Evolutionary conservation across 2,888 invertebrate genomes (phyloP), one percentile per base, ranked within the genome.

Genomic region (Mayetiola destructor): DNA sequence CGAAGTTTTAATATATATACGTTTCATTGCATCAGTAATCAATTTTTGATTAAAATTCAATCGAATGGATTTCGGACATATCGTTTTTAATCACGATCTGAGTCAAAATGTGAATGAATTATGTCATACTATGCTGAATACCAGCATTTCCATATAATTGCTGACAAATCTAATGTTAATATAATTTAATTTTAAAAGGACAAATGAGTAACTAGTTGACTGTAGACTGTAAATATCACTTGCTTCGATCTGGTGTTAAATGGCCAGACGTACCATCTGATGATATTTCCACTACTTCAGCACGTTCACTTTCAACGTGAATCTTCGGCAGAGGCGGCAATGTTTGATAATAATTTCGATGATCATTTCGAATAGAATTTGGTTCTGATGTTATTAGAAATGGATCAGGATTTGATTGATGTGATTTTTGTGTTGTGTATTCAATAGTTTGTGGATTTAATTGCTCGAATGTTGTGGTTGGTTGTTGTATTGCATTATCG

Each of bases 241-340:
- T n/a, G 27, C 16, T 42, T 36, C 37, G 37, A 27, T 55, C 29
- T 27, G 69, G 72, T 64, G 66, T 67, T 59, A 72, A 60, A 60
- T 69, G 70, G 39, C 71, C 71, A 2, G 70, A 67, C 37, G 64
- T 64, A 5, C 71, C 72, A 58, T 72, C 71, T 21, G 72, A 65
- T 60, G 71, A 70, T 52, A 73, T 72, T 67, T 73, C 73, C 60
- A 73, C 73, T 54, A 73, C 70, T 62, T 73, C 72, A 18, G 69
- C 66, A 61, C 73, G 72, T 62, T 65, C 63, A 55, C 62, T 64
- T 60, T 73, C 73, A 2, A 73, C 69, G 20, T 56, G 42, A 10
- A 56, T 35, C 58, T 61, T 61, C 14, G 62, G 59, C 39, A 29
- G 53, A 14, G 29, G 14, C 32, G 53, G 30, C 27, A 27, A 18